Conservation (phyloP, 2,113 vertebrate genomes). For the Polypterus senegalus region DNA sequence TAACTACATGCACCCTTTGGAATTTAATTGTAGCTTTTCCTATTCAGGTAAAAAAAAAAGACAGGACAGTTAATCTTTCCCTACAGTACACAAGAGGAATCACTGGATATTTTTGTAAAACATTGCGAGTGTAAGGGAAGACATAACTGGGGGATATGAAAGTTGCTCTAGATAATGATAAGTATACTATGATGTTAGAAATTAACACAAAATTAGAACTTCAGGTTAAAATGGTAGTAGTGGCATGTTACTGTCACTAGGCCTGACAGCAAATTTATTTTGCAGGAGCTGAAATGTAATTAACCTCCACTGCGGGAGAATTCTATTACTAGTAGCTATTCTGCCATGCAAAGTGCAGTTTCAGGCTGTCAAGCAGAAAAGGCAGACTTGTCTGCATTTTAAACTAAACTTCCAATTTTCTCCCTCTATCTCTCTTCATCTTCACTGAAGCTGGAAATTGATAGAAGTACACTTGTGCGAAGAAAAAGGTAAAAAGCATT, state of each 20-base stretch:
- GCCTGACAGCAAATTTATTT: conserved; percentile 68
- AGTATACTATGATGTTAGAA: conserved; percentile 33
- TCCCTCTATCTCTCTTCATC: conserved; percentile 53
- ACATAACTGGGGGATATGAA: too few relatives aligned
- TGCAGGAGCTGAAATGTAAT: conserved; percentile 71
- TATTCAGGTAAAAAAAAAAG: too few relatives aligned
- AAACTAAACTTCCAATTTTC: conserved; percentile 66
- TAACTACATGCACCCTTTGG: too few relatives aligned
- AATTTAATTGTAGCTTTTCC: too few relatives aligned
- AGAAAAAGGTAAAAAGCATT: conserved; percentile 43
- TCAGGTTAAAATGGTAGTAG: conserved; percentile 49
- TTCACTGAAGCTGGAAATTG: conserved; percentile 76
- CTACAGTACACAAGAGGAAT: too few relatives aligned
- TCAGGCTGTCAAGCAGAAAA: conserved; percentile 85
- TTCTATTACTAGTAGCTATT: conserved; percentile 89
- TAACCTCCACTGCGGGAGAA: conserved; percentile 84
- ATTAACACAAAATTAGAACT: conserved; percentile 70
- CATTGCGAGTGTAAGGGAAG: too few relatives aligned
- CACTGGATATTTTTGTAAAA: too few relatives aligned
- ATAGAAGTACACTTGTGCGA: conserved; percentile 49
- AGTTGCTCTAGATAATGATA: too few relatives aligned
- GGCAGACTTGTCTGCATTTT: conserved; percentile 80
- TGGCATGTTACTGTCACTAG: conserved; percentile 50
- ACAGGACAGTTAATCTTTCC: too few relatives aligned
- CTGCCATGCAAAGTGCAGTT: conserved; percentile 89